phyloP scores from a whole-genome alignment of 1,140 invertebrate genomes.

The Choristoneura fumiferana region DNA sequence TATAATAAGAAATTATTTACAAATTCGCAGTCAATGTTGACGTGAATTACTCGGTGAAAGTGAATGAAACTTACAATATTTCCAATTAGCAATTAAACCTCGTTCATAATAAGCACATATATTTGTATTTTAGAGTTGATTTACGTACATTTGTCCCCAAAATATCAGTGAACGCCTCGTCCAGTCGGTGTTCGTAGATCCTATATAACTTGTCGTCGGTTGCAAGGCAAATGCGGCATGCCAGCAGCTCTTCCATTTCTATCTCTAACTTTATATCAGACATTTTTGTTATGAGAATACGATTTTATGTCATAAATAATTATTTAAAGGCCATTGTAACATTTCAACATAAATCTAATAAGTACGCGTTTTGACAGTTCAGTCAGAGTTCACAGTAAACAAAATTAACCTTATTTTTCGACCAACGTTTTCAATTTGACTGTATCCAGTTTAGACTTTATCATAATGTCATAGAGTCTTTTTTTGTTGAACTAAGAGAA shows the following conservation, averaged over 20 bases:
- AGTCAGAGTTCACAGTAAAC: too few relatives aligned
- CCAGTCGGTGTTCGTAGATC: conserved; percentile 2
- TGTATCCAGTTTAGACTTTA: too few relatives aligned
- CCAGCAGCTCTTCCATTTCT: background rate
- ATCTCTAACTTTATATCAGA: background rate
- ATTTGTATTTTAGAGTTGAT: background rate
- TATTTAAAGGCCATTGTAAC: too few relatives aligned
- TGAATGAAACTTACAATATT: background rate
- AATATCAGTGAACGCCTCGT: background rate
- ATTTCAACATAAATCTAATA: too few relatives aligned
- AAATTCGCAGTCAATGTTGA: background rate
- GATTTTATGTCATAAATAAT: too few relatives aligned
- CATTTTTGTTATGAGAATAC: background rate
- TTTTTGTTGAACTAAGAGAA: too few relatives aligned
- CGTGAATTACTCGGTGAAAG: background rate
- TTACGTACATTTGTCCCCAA: background rate
- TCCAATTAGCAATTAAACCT: too few relatives aligned
- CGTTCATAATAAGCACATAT: background rate
- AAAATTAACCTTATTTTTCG: too few relatives aligned
- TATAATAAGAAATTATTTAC: too few relatives aligned
- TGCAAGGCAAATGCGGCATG: background rate
- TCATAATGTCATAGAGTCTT: too few relatives aligned
- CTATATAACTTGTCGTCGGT: background rate
- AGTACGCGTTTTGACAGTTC: too few relatives aligned
- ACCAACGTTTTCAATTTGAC: too few relatives aligned